Evolutionary conservation across 2,797 vertebrate species (phyloP).

Genomic region (Rhynchotus rufescens): DNA sequence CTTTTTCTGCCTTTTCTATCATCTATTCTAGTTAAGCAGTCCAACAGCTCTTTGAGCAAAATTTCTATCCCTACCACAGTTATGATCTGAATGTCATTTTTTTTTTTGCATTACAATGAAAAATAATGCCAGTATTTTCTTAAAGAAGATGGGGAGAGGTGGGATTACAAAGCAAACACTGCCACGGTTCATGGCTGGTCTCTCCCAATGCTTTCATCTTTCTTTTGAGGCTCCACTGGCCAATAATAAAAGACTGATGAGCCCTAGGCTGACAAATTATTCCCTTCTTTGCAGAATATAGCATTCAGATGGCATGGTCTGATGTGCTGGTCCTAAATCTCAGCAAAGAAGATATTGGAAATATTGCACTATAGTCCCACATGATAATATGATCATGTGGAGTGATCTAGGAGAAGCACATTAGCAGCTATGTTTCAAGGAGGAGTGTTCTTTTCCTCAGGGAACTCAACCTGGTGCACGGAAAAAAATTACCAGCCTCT

Average conservation of each 20-base stretch:
- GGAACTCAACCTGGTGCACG: rapidly evolving
- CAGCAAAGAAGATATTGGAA: neutral
- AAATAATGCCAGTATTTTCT: neutral
- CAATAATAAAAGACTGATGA: neutral
- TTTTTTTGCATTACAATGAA: neutral
- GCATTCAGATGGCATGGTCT: neutral
- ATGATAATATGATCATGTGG: neutral
- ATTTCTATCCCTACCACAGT: neutral
- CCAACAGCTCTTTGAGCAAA: rapidly evolving
- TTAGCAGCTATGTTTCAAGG: neutral
- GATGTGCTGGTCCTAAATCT: neutral
- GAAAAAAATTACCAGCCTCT: neutral
- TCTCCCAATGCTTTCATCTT: neutral
- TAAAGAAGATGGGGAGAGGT: neutral
- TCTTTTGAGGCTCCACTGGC: neutral
- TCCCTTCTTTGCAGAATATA: neutral
- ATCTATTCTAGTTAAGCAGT: neutral
- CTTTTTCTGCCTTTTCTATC: neutral
- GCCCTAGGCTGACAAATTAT: neutral
- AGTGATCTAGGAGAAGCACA: neutral
- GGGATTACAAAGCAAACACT: neutral
- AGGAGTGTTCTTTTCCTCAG: rapidly evolving
- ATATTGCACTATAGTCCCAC: neutral
- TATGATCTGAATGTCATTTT: neutral
- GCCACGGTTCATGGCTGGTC: rapidly evolving